Evolutionary conservation across 2,888 invertebrate species (phyloP).

Genomic region (Limenitis camilla): DNA sequence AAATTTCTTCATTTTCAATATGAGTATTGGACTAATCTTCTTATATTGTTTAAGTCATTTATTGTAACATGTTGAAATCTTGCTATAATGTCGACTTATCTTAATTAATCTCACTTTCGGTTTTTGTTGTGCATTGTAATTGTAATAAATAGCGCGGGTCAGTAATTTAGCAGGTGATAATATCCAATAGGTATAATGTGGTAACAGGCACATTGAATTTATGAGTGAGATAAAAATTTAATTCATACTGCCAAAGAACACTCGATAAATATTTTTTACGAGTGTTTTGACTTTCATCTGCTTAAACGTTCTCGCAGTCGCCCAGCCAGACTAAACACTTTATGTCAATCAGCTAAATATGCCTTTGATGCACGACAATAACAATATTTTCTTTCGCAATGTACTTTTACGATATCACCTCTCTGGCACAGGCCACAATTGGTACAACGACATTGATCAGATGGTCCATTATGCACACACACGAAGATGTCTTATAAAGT

Average conservation of each 20-base stretch:
- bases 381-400: constrained; percentile 57
- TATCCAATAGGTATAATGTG: constrained; percentile 11
- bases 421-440: constrained; percentile 43
- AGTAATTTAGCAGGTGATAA: constrained; percentile 4
- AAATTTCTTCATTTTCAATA: constrained; percentile 6
- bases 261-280: constrained; percentile 33
- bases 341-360: constrained; percentile 54
- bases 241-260: constrained; percentile 26
- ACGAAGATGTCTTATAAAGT: constrained; percentile 50
- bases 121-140: background rate
- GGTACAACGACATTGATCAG: constrained; percentile 48
- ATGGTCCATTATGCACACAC: constrained; percentile 52
- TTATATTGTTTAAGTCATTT: background rate
- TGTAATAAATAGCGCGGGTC: background rate
- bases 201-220: constrained; percentile 15
- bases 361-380: constrained; percentile 41
- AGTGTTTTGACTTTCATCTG: constrained; percentile 57
- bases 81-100: background rate
- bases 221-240: constrained; percentile 19
- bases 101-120: background rate
- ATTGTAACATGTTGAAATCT: too few relatives aligned
- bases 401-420: constrained; percentile 50
- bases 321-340: constrained; percentile 45
- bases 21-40: background rate
- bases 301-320: constrained; percentile 52